Evolutionary conservation across 2,888 invertebrate genomes (phyloP), one percentile per base, ranked within the genome.

Genomic region (Ichneumon xanthorius): DNA sequence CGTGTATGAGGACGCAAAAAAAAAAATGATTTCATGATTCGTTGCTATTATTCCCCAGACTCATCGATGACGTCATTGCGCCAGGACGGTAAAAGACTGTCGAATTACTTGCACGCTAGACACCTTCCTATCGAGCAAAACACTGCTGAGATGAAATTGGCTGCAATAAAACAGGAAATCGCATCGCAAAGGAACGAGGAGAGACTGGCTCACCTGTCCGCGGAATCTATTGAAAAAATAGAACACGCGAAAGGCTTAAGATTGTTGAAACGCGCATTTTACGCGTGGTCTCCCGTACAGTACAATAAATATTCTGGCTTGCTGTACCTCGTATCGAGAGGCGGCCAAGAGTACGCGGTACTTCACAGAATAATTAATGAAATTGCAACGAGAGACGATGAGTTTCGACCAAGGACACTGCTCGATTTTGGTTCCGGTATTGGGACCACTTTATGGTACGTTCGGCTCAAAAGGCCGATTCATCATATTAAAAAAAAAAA

Each of bases 361-460:
- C 91, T 98, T 53, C 91, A 95, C 53, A 96, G 95, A 90, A 96
- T 98, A 72, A 95, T 99, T 58, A 94, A 95, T 63, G 98, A 98
- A 95, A 97, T 99, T 77, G 94, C 94, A 72, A 92, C 92, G 55
- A 95, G 96, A 76, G 95, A 97, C 92, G 95, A 95, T 0, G 93
- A 95, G 22, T 99, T 97, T 92, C 95, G 95, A 82, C 99, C 99
- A 0, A 94, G 95, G 82, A 96, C 96, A 84, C 95, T 98, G 88
- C 97, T 99, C 89, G 99, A 99, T 94, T 98, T 98, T 93, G 99
- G 99, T 0, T 98, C 98, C 5, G 99, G 99, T 0, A 94, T 98
- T 4, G 99, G 98, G 0, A 97, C 97, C 0, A 97, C 96, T 0
- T 96, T 96, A 77, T 98, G 98, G 98, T 95, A 91, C 90, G 91